Percentiles rank a stretch among this genome's conserved stretches.
phyloP scores from a whole-genome alignment of 30 jellyfish, hydroid and myxozoan species.

The Nemopilema nomurai region DNA sequence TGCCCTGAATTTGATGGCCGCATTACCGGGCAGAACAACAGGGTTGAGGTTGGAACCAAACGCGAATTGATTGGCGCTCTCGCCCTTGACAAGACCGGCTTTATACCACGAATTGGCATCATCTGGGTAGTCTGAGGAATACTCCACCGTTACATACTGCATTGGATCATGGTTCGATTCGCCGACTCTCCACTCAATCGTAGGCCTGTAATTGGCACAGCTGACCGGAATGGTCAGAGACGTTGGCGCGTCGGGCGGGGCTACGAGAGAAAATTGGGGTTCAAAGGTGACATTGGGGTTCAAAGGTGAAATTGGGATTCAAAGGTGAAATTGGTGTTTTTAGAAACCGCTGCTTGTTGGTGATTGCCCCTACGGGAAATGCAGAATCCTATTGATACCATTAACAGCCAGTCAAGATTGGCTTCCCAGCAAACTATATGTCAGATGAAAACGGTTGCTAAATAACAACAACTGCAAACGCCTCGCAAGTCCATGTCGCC shows the following conservation, averaged over 20 bases:
- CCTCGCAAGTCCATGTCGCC: no score
- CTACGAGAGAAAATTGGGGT: conserved; percentile 23
- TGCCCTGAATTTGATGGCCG: conserved; percentile 72
- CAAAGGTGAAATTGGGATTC: no score
- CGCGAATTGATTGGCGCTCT: conserved; percentile 46
- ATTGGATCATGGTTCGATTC: conserved; percentile 65
- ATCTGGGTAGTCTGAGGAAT: conserved; percentile 54
- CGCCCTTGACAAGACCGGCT: conserved; percentile 39
- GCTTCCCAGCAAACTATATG: no score
- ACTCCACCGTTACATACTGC: conserved; percentile 44
- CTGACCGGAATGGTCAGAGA: conserved; percentile 11
- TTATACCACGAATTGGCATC: conserved; percentile 64
- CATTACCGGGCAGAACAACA: conserved; percentile 59
- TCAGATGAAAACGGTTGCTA: no score
- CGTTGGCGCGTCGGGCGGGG: conserved; percentile 91
- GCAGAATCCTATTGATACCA: no score
- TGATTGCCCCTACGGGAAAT: no score
- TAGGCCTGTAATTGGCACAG: conserved; percentile 54
- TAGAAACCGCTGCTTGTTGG: no score
- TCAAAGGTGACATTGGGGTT: no score
- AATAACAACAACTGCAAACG: no score
- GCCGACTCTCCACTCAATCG: conserved; percentile 71
- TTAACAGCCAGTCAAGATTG: no score
- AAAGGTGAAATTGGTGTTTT: no score
- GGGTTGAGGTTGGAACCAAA: conserved; percentile 43